Conservation (phyloP, 1,140 invertebrate species). For the Mylabris phalerata region DNA sequence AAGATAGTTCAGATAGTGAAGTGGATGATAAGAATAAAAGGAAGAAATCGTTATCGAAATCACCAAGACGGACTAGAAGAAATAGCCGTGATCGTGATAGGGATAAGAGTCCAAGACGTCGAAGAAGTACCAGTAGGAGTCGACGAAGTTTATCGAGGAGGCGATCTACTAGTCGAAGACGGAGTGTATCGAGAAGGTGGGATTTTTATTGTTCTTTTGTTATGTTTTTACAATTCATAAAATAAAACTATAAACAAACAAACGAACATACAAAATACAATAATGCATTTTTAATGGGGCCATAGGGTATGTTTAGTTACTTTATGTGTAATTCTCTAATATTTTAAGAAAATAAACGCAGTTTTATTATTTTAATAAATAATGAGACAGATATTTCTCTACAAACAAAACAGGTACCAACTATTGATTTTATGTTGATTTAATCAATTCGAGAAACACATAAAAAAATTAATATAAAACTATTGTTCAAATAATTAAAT, state of each 20-base stretch:
- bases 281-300: no score
- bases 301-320: no score
- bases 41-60: slow-evolving; percentile 40
- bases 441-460: no score
- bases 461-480: neutral
- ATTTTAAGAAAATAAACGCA: no score
- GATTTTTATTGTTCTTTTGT: slow-evolving; percentile 13
- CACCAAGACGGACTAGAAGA: slow-evolving; percentile 36
- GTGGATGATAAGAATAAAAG: slow-evolving; percentile 35
- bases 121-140: slow-evolving; percentile 24
- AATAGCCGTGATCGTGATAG: slow-evolving; percentile 26
- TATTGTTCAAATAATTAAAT: neutral
- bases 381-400: no score
- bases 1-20: slow-evolving; percentile 64
- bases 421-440: no score
- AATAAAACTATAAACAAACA: no score
- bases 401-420: no score
- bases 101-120: slow-evolving; percentile 29
- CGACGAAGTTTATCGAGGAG: slow-evolving; percentile 20
- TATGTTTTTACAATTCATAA: no score
- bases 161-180: slow-evolving; percentile 34
- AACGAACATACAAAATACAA: no score
- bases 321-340: no score
- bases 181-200: slow-evolving; percentile 39
- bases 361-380: neutral